phyloP scores from a whole-genome alignment of 92 coral and sea anemone genomes.

The Umimayanthus kanabou region DNA sequence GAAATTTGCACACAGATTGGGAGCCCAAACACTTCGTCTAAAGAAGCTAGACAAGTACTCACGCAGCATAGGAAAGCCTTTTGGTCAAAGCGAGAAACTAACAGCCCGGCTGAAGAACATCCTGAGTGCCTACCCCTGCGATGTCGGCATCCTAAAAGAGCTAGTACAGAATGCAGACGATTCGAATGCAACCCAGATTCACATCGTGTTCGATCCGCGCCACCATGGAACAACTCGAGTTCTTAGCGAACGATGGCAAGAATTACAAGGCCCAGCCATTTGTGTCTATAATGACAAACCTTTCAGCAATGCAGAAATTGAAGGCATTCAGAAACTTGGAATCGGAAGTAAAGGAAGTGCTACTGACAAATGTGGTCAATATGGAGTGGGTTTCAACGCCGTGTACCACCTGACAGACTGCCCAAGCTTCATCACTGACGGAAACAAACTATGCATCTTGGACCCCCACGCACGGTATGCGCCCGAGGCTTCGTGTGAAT shows the following conservation, averaged over 20 bases:
- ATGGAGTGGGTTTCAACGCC: slow-evolving; percentile 94
- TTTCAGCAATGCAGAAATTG: slow-evolving; percentile 76
- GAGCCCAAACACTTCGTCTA: slow-evolving; percentile 78
- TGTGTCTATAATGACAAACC: slow-evolving; percentile 91
- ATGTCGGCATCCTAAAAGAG: slow-evolving; percentile 90
- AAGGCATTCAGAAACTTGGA: slow-evolving; percentile 89
- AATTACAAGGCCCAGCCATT: slow-evolving; percentile 95
- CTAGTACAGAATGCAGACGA: slow-evolving; percentile 94
- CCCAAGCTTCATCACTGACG: slow-evolving; percentile 88
- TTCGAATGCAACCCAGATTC: slow-evolving; percentile 90
- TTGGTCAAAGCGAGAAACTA: slow-evolving; percentile 90
- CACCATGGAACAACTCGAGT: slow-evolving; percentile 84
- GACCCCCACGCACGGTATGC: slow-evolving; percentile 96
- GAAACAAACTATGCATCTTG: slow-evolving; percentile 73
- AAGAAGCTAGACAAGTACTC: slow-evolving; percentile 77
- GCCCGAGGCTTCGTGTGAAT: slow-evolving; percentile 82
- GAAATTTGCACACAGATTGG: slow-evolving; percentile 79
- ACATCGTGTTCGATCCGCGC: slow-evolving; percentile 89
- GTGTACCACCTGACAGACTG: slow-evolving; percentile 97
- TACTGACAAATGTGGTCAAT: slow-evolving; percentile 79
- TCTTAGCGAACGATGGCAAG: slow-evolving; percentile 74
- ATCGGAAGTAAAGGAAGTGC: slow-evolving; percentile 74
- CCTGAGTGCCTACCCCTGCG: slow-evolving; percentile 89
- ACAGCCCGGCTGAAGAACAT: slow-evolving; percentile 78
- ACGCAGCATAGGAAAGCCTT: slow-evolving; percentile 74